These are phyloP conservation scores for Podilymbus podiceps DNA, from an alignment of 2,113 vertebrate genomes.

Conservation along the genomic window DNA sequence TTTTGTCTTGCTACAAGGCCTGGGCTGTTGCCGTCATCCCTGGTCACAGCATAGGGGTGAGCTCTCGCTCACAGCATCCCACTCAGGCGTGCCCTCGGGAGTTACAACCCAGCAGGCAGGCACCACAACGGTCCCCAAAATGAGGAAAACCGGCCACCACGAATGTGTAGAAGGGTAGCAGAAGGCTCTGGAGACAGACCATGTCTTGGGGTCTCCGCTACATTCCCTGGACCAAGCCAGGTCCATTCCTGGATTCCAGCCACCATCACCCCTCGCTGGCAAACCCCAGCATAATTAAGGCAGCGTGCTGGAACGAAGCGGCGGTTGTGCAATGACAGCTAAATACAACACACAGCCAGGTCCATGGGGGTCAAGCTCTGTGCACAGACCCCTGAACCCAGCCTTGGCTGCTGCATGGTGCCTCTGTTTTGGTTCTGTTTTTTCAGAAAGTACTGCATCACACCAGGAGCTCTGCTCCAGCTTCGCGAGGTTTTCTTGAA, in stretches of 20 bases:
- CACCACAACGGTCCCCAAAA: not conserved
- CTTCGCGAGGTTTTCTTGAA: not conserved
- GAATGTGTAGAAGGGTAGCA: not conserved
- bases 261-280: not conserved
- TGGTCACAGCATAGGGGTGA: not conserved
- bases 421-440: not conserved
- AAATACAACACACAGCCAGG: not conserved
- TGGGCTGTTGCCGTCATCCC: not conserved
- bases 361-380: fast-evolving
- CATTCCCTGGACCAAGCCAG: not conserved
- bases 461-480: not conserved
- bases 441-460: not conserved
- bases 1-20: fast-evolving
- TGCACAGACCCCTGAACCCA: not conserved
- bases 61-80: not conserved
- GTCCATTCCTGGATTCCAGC: too few species aligned
- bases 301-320: fast-evolving
- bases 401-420: fast-evolving
- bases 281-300: not conserved
- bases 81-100: not conserved
- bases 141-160: not conserved
- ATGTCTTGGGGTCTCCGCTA: not conserved
- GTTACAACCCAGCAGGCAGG: not conserved
- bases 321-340: not conserved
- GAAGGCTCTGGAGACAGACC: not conserved